Evolutionary conservation across 2,797 vertebrate genomes (phyloP).

Genomic region (Halcyon leucocephala): DNA sequence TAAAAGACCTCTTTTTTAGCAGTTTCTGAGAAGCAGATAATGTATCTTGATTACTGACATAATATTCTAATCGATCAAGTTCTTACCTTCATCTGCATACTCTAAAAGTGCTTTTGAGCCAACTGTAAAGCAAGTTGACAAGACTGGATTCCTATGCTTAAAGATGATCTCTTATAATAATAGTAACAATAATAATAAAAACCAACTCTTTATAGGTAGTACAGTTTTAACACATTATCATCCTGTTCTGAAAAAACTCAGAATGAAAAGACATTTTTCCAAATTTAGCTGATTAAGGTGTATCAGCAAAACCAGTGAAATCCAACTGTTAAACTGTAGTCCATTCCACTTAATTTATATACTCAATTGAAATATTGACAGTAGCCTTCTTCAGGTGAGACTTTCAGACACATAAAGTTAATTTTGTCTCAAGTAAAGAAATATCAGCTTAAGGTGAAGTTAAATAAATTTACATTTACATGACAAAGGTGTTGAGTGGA

Average conservation of each 20-base stretch:
- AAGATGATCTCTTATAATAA: background rate
- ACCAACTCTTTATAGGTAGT: background rate
- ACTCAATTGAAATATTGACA: background rate
- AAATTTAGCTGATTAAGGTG: background rate
- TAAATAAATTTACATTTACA: background rate
- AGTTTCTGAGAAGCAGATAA: background rate
- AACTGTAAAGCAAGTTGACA: background rate
- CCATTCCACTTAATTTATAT: background rate
- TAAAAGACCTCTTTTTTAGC: background rate
- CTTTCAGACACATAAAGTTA: rapidly evolving
- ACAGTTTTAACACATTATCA: background rate
- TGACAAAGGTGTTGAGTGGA: background rate
- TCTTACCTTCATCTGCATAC: background rate
- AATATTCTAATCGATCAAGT: background rate
- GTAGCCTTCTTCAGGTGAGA: background rate
- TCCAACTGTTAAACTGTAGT: background rate
- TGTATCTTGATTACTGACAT: background rate
- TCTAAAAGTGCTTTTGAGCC: background rate
- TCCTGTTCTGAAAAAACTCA: background rate
- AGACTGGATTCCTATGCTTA: background rate
- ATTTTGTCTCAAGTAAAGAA: background rate
- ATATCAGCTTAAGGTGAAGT: background rate
- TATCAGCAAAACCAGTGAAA: background rate
- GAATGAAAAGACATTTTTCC: background rate
- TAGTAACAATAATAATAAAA: background rate